Evolutionary conservation across 2,797 vertebrate species (phyloP).

Genomic region (Lerista edwardsae): DNA sequence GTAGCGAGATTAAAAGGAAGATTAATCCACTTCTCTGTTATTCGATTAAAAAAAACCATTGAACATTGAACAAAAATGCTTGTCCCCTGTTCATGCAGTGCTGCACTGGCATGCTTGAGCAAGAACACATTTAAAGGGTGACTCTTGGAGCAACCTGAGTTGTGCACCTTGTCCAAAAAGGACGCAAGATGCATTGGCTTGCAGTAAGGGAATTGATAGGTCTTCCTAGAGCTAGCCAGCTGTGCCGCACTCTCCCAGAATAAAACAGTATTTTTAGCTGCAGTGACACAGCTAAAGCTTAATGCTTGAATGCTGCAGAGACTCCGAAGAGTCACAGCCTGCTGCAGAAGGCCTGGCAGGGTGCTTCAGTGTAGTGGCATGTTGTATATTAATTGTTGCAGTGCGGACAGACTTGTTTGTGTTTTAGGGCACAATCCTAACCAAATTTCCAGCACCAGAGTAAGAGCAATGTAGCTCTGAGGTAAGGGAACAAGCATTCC

Average conservation of each 20-base stretch:
- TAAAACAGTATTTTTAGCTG: constrained; percentile 5
- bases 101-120: not conserved
- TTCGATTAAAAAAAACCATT: not conserved
- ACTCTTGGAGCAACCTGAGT: not conserved
- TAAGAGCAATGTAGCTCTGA: too few species aligned
- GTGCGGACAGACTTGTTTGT: not conserved
- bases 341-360: not conserved
- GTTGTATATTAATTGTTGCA: not conserved
- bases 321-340: too few species aligned
- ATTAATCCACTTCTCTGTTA: too few species aligned
- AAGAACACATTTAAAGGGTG: not conserved
- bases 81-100: not conserved
- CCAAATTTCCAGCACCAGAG: too few species aligned
- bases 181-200: not conserved
- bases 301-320: not conserved
- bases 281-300: not conserved
- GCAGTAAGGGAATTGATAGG: not conserved
- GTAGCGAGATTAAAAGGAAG: too few species aligned
- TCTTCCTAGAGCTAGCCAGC: not conserved
- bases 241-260: not conserved
- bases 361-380: not conserved
- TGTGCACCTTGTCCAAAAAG: not conserved
- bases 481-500: too few species aligned
- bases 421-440: too few species aligned
- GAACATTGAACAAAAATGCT: not conserved